Evolutionary conservation across 2,797 vertebrate genomes (phyloP), one percentile per base, ranked within the genome.

Genomic region (Australoheros facetus): DNA sequence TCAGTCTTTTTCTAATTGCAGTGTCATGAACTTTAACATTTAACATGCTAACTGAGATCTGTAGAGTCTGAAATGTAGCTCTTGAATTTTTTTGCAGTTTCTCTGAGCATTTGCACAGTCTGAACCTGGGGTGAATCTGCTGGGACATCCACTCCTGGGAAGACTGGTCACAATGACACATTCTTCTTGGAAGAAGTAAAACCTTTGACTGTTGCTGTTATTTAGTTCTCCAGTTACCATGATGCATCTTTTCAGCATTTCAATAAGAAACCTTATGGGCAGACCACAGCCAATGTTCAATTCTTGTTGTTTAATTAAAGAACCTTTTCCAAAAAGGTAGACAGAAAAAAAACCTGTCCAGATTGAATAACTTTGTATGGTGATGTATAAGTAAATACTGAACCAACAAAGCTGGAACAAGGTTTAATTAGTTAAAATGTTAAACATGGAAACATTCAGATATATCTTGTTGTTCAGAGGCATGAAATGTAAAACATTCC

Each of bases 381-480:
- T 39, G 2, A 56, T 13, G 2, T 30, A 37, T 8, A 73, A 77
- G 70, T 53, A 85, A 87, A 88, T 73, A 87, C n/a, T 48, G 45
- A 77, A 79, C 5, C 53, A 78, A 19, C 13, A 58, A 57, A 81
- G 83, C 70, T 78, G 73, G 75, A 86, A 84, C 60, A 70, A 80
- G 30, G 80, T 92, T 92, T 83, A 85, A 90, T 85, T 39, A 71
- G 64, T 84, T 73, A 56, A 89, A 84, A 80, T 79, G 73, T 81
- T 79, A 39, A 83, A 87, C 82, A 88, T 32, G 78, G 66, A 89
- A 80, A 85, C 79, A 83, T 84, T 86, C 79, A 90, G 59, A 88
- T 78, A 76, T 78, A 83, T 72, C 59, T 83, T 86, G 75, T 88
- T 82, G 70, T 85, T 86, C 87, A 84, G 85, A 88, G 85, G 85